Evolutionary conservation across 1,140 invertebrate species (phyloP).

Genomic region (Palaemon carinicauda): DNA sequence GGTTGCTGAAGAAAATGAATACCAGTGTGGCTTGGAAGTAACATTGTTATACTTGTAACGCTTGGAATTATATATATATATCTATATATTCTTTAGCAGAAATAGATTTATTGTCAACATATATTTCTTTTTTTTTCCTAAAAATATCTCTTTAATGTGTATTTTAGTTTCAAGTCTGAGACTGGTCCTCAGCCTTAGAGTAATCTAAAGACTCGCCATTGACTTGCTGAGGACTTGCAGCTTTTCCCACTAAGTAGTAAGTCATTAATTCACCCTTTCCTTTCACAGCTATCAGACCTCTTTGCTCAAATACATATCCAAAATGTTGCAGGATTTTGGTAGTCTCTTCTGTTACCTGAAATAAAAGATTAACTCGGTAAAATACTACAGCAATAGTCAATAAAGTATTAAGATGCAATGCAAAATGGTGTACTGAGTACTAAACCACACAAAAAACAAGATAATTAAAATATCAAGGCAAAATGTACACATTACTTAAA

Average conservation of each 20-base stretch:
- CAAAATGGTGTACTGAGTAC: too few relatives aligned
- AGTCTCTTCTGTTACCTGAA: slow-evolving; percentile 90
- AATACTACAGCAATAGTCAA: too few relatives aligned
- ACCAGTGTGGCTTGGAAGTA: too few relatives aligned
- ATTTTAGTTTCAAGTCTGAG: neutral
- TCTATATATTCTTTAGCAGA: neutral
- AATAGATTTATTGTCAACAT: neutral
- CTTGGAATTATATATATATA: too few relatives aligned
- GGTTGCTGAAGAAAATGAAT: too few relatives aligned
- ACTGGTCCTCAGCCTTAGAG: neutral
- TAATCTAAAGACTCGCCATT: slow-evolving; percentile 39
- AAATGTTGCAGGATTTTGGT: slow-evolving; percentile 84
- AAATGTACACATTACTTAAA: too few relatives aligned
- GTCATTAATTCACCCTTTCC: slow-evolving; percentile 96
- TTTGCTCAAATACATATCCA: slow-evolving; percentile 89
- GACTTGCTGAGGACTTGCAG: slow-evolving; percentile 40
- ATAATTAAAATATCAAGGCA: too few relatives aligned
- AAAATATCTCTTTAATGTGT: neutral
- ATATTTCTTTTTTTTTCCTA: neutral
- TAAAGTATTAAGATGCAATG: too few relatives aligned
- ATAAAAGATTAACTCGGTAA: slow-evolving; percentile 46
- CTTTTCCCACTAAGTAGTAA: slow-evolving; percentile 85
- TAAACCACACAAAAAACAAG: too few relatives aligned
- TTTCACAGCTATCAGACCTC: slow-evolving; percentile 90
- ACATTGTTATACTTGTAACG: too few relatives aligned